Percentiles rank a stretch among this genome's conserved stretches.
phyloP scores from a whole-genome alignment of 2,888 invertebrate genomes.

The Microchrysa polita region DNA sequence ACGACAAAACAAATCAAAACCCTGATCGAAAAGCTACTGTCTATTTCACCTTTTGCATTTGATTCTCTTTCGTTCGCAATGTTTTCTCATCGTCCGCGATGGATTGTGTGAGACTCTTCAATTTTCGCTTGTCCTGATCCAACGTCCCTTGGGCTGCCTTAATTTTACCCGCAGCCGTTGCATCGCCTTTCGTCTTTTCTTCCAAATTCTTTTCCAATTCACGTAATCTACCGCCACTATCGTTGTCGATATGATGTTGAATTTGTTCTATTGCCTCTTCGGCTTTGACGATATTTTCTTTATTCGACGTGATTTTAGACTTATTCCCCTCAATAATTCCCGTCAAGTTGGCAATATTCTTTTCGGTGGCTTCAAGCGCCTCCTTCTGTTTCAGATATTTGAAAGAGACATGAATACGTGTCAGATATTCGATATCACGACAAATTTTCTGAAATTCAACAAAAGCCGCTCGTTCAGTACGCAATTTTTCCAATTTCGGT shows the following conservation, averaged over 20 bases:
- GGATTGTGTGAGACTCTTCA: constrained; percentile 74
- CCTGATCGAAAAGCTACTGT: neutral
- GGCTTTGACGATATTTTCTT: constrained; percentile 67
- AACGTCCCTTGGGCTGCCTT: constrained; percentile 74
- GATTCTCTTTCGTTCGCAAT: constrained; percentile 69
- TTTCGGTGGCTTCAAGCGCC: constrained; percentile 66
- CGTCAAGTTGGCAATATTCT: constrained; percentile 67
- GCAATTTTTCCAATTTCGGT: constrained; percentile 87
- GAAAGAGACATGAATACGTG: constrained; percentile 68
- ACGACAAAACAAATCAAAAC: neutral
- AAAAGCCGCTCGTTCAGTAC: constrained; percentile 84
- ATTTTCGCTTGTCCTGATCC: constrained; percentile 73
- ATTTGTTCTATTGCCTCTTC: constrained; percentile 71
- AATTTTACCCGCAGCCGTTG: constrained; percentile 70
- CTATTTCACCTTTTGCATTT: constrained; percentile 67
- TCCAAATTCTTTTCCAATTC: constrained; percentile 72
- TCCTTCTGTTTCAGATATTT: constrained; percentile 65
- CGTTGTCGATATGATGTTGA: constrained; percentile 73
- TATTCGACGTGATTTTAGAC: constrained; percentile 67
- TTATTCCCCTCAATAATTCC: constrained; percentile 70
- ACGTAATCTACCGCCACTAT: constrained; percentile 72
- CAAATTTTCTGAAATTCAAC: constrained; percentile 88
- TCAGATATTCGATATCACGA: constrained; percentile 84
- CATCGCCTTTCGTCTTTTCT: constrained; percentile 73
- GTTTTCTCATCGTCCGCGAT: constrained; percentile 74